Percentiles rank a stretch among this genome's conserved stretches.
Conservation (phyloP, 1,140 invertebrate genomes). For the Aporrectodea caliginosa region DNA sequence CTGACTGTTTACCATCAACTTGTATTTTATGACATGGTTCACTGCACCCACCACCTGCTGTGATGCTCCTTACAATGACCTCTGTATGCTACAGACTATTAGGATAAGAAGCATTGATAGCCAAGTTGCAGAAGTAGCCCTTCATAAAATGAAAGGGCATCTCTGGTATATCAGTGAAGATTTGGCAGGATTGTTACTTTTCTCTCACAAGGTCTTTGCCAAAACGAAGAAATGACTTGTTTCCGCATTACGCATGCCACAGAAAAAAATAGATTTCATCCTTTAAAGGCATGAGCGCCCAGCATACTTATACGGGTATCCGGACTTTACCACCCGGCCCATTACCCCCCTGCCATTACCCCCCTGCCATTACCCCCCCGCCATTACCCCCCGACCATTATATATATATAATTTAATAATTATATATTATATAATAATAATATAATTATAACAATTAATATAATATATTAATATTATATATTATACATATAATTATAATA, state of each 20-base stretch:
- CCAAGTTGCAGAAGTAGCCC: not conserved
- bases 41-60: not conserved
- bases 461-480: too few relatives aligned
- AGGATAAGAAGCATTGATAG: not conserved
- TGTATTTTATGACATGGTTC: not conserved
- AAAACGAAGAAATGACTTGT: not conserved
- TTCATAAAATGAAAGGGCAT: not conserved
- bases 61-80: not conserved
- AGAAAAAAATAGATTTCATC: not conserved
- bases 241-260: not conserved
- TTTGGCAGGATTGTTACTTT: not conserved
- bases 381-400: too few relatives aligned
- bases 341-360: too few relatives aligned
- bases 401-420: too few relatives aligned
- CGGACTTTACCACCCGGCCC: too few relatives aligned
- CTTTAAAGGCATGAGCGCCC: too few relatives aligned
- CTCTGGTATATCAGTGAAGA: not conserved
- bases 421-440: too few relatives aligned
- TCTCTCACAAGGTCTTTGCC: not conserved
- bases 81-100: not conserved
- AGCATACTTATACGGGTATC: too few relatives aligned
- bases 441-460: too few relatives aligned
- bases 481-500: too few relatives aligned
- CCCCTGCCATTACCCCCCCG: too few relatives aligned
- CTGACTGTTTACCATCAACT: not conserved